phyloP scores from a whole-genome alignment of 2,113 vertebrate genomes.

The Cyphomyrus plagiostoma region DNA sequence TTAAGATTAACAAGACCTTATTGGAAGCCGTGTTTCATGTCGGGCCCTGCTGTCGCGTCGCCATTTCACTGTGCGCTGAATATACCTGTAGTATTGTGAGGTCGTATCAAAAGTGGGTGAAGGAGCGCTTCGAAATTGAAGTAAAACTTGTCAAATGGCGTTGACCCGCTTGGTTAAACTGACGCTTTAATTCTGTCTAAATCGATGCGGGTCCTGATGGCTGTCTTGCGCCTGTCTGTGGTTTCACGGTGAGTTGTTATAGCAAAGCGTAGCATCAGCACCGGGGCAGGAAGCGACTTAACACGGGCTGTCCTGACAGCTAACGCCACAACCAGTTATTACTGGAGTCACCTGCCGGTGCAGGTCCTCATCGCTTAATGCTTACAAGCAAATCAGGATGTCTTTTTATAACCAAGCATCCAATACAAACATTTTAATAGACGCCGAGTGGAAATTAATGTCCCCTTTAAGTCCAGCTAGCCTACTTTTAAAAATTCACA shows the following conservation, averaged over 20 bases:
- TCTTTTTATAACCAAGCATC: neutral
- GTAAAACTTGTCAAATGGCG: neutral
- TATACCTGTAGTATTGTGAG: conserved; percentile 16
- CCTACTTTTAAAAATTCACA: neutral
- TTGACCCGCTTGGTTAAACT: neutral
- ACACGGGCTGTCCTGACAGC: neutral
- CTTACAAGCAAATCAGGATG: neutral
- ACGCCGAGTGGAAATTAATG: neutral
- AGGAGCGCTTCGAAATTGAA: neutral
- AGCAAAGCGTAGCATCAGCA: neutral
- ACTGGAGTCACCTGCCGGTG: neutral
- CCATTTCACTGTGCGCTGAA: conserved; percentile 16
- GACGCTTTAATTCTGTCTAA: neutral
- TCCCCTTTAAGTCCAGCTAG: neutral
- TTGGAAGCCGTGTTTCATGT: conserved; percentile 59
- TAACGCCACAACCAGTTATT: neutral
- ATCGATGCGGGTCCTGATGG: neutral
- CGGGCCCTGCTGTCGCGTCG: conserved; percentile 24
- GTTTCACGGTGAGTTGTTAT: neutral
- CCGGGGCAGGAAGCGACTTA: neutral
- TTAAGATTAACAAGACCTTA: conserved; percentile 70
- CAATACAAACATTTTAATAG: neutral
- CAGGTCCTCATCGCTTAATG: neutral
- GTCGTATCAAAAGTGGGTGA: neutral
- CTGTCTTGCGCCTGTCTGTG: neutral